Percentiles rank a stretch among this genome's conserved stretches.
These are phyloP conservation scores for Piprites chloris DNA, from an alignment of 2,113 vertebrate species.

Conservation along the genomic window DNA sequence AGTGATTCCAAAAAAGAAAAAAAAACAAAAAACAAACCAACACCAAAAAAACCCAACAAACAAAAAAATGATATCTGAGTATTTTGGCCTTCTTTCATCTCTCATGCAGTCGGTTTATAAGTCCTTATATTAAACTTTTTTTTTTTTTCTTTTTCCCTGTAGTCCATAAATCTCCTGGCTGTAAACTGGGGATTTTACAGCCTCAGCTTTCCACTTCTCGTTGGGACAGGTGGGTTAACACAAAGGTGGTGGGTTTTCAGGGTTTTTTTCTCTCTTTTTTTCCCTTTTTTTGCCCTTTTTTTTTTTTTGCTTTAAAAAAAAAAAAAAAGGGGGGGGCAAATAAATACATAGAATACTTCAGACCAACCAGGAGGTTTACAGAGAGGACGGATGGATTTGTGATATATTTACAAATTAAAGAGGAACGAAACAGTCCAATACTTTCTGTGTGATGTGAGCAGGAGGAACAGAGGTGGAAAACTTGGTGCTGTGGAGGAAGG, in stretches of 20 bases:
- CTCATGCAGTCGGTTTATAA: slow-evolving; percentile 73
- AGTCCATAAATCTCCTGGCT: slow-evolving; percentile 41
- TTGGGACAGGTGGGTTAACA: slow-evolving; percentile 53
- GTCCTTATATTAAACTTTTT: slow-evolving; percentile 60
- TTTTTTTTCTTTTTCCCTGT: neutral
- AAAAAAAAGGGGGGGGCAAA: slow-evolving; percentile 32
- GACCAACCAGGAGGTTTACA: slow-evolving; percentile 13
- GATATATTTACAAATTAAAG: slow-evolving; percentile 53
- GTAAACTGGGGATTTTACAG: slow-evolving; percentile 26
- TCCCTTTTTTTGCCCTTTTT: too few relatives aligned
- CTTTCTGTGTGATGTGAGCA: neutral
- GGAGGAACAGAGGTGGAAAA: neutral
- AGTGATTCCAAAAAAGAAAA: slow-evolving; percentile 54
- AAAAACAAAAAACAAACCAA: too few relatives aligned
- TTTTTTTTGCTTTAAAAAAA: neutral
- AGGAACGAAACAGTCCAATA: neutral
- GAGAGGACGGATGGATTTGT: neutral
- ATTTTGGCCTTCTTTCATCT: slow-evolving; percentile 72
- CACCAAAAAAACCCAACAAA: too few relatives aligned
- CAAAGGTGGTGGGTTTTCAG: slow-evolving; percentile 37
- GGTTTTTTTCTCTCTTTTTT: neutral
- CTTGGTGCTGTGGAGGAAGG: neutral
- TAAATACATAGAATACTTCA: slow-evolving; percentile 35
- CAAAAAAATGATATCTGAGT: slow-evolving; percentile 45
- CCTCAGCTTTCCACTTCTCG: slow-evolving; percentile 46